A percentile compares a stretch with the other conserved stretches of the same genome.
Evolutionary conservation across 2,113 vertebrate genomes (phyloP).

Genomic region (Carlito syrichta): DNA sequence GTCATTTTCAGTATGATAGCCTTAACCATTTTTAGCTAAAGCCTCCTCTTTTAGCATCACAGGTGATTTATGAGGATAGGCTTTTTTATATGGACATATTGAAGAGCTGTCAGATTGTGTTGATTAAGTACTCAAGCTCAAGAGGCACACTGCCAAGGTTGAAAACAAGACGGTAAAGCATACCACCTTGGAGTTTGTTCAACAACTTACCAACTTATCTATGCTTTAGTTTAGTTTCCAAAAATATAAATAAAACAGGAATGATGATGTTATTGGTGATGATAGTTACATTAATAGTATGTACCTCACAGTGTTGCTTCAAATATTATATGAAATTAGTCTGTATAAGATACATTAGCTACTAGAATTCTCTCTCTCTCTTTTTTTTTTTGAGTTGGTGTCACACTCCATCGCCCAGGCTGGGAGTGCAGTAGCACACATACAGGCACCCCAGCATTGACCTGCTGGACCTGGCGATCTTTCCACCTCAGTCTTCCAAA

Average conservation of each 20-base stretch:
- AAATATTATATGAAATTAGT: neutral
- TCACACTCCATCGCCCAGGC: too few relatives aligned
- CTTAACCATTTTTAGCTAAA: slow-evolving; percentile 33
- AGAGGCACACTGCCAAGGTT: slow-evolving; percentile 39
- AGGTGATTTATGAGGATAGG: slow-evolving; percentile 63
- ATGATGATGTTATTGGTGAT: neutral
- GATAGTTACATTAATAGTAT: neutral
- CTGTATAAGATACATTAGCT: neutral
- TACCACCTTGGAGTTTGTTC: neutral
- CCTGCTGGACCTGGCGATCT: too few relatives aligned
- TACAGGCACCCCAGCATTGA: too few relatives aligned
- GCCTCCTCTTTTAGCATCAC: neutral
- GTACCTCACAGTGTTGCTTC: neutral
- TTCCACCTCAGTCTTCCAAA: too few relatives aligned
- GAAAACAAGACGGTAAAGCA: slow-evolving; percentile 6
- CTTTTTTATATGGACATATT: slow-evolving; percentile 64
- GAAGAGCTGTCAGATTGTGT: slow-evolving; percentile 65
- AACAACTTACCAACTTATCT: neutral
- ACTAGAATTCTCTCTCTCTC: neutral
- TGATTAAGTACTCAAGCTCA: slow-evolving; percentile 60
- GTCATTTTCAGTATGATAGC: neutral
- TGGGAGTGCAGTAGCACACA: too few relatives aligned
- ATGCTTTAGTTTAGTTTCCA: neutral
- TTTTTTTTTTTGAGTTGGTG: too few relatives aligned
- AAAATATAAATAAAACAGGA: neutral